phyloP scores from a whole-genome alignment of 1,140 invertebrate genomes.

The Berghia stephanieae region DNA sequence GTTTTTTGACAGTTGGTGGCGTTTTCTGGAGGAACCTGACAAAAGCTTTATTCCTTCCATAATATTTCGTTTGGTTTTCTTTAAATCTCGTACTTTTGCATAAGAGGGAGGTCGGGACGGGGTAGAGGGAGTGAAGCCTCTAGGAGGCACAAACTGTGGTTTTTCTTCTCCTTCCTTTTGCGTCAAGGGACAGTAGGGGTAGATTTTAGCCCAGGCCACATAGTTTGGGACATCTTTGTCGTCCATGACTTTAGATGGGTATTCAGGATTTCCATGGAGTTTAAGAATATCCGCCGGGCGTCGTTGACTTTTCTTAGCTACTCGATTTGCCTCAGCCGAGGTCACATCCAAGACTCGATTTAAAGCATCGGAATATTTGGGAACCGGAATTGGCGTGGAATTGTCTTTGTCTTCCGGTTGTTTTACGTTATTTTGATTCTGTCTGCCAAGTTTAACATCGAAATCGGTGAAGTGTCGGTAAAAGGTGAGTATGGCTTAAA shows the following conservation, averaged over 20 bases:
- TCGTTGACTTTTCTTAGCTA: too few relatives aligned
- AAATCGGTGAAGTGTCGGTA: neutral
- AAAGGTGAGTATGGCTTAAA: constrained; percentile 7
- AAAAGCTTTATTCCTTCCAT: neutral
- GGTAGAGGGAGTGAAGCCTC: constrained; percentile 3
- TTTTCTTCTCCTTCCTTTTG: neutral
- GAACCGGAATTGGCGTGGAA: neutral
- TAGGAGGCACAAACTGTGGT: neutral
- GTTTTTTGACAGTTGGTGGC: too few relatives aligned
- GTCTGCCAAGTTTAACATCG: neutral
- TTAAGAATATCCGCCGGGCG: neutral
- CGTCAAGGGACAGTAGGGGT: neutral
- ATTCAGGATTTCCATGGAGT: neutral
- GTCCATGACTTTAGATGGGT: neutral
- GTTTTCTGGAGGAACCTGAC: too few relatives aligned
- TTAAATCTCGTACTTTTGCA: neutral
- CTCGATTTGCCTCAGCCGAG: neutral
- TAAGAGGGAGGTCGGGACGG: neutral
- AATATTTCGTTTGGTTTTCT: neutral
- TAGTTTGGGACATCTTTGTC: neutral
- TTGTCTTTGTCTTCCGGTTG: neutral
- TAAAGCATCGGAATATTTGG: neutral
- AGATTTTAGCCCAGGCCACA: constrained; percentile 5
- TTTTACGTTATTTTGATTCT: neutral
- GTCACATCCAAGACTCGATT: neutral